Conservation (phyloP, 2,888 invertebrate species). For the Elegia similella region DNA sequence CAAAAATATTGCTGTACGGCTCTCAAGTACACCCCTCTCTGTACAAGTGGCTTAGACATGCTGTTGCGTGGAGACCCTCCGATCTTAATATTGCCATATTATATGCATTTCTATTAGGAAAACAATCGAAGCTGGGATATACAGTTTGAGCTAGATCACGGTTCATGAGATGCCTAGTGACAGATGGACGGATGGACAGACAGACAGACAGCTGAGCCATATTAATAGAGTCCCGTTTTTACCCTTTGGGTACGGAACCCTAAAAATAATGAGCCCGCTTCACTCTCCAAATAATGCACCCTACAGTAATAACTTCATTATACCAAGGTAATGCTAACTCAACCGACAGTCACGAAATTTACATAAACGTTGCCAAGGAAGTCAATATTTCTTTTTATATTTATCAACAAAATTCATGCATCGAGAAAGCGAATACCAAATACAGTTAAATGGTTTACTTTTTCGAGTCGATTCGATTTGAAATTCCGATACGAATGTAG, state of each 20-base stretch:
- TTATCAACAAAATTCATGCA: neutral
- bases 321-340: no score
- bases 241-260: no score
- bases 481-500: slow-evolving; percentile 3
- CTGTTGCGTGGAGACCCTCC: neutral
- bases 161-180: no score
- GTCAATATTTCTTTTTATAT: neutral
- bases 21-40: neutral
- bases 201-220: no score
- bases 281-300: no score
- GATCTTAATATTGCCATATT: neutral
- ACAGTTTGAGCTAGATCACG: neutral
- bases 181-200: no score
- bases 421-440: neutral
- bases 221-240: no score
- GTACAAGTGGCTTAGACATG: neutral
- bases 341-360: neutral
- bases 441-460: slow-evolving; percentile 5
- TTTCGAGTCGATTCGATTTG: slow-evolving; percentile 2
- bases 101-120: neutral
- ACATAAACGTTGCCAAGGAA: neutral
- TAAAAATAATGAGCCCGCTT: no score
- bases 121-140: neutral
- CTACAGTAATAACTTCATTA: no score
- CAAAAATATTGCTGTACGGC: neutral